These are phyloP conservation scores for Isurus oxyrinchus DNA, from an alignment of 2,113 vertebrate genomes.

Conservation along the genomic window DNA sequence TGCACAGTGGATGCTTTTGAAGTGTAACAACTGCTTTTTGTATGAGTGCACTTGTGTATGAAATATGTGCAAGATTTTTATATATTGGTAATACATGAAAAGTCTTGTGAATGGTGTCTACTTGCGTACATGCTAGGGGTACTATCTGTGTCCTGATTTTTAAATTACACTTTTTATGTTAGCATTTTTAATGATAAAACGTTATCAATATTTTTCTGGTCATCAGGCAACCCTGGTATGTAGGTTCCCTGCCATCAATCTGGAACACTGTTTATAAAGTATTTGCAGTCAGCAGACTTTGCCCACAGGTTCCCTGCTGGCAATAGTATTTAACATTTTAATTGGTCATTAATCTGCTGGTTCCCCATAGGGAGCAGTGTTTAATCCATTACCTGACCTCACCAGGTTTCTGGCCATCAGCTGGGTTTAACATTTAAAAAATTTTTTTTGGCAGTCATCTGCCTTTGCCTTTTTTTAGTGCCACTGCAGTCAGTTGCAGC, in stretches of 20 bases:
- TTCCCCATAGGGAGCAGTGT: neutral
- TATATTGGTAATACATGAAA: neutral
- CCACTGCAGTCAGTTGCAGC: neutral
- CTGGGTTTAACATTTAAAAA: neutral
- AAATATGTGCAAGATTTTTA: neutral
- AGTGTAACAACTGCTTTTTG: neutral
- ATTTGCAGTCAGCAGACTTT: neutral
- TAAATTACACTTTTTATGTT: neutral
- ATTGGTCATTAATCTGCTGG: neutral
- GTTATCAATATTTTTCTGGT: neutral
- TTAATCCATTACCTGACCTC: slow-evolving; percentile 3
- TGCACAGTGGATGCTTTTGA: neutral
- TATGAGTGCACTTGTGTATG: neutral
- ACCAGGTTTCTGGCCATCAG: neutral
- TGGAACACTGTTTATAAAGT: neutral
- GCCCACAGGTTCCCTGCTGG: neutral
- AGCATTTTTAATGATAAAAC: neutral
- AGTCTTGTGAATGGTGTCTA: neutral
- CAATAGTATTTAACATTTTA: slow-evolving; percentile 22
- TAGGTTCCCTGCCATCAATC: neutral
- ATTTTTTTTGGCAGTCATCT: slow-evolving; percentile 2
- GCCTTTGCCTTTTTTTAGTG: neutral
- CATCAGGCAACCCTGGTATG: neutral
- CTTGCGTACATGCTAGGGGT: neutral
- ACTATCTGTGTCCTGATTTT: neutral